phyloP scores from a whole-genome alignment of 2,888 invertebrate genomes.

The Frankliniella fusca region DNA sequence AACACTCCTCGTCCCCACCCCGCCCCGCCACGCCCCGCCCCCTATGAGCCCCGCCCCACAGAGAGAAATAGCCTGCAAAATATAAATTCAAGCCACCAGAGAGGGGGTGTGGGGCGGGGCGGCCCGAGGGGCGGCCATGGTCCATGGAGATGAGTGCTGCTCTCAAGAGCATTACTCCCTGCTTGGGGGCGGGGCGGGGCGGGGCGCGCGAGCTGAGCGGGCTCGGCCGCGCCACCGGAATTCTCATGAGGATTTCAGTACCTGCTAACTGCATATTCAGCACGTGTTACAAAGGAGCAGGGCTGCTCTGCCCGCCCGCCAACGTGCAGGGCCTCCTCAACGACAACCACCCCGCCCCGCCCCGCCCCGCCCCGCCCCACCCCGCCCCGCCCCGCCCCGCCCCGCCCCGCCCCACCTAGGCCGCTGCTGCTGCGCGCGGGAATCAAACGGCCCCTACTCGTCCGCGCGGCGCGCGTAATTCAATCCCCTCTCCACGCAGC shows the following conservation, averaged over 20 bases:
- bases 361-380: no score
- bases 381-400: no score
- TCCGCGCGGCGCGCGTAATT: no score
- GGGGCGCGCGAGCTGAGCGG: neutral
- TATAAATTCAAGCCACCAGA: constrained; percentile 1
- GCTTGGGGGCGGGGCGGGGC: neutral
- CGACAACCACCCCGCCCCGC: no score
- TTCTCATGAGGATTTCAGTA: constrained; percentile 20
- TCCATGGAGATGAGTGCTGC: constrained; percentile 14
- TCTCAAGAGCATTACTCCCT: neutral
- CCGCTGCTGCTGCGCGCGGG: neutral
- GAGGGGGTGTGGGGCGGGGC: neutral
- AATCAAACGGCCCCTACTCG: neutral
- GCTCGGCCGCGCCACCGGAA: neutral
- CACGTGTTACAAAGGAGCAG: neutral
- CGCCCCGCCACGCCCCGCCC: neutral
- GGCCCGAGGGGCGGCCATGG: neutral
- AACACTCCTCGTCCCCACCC: neutral
- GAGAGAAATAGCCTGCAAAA: constrained; percentile 26
- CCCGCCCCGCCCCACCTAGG: no score
- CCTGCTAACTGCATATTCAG: constrained; percentile 25
- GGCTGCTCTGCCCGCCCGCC: neutral
- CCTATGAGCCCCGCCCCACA: neutral
- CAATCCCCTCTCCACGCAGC: no score
- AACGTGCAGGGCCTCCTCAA: neutral